Percentiles rank a stretch among this genome's conserved stretches.
phyloP scores from a whole-genome alignment of 2,888 invertebrate species.

The Euclidia mi region DNA sequence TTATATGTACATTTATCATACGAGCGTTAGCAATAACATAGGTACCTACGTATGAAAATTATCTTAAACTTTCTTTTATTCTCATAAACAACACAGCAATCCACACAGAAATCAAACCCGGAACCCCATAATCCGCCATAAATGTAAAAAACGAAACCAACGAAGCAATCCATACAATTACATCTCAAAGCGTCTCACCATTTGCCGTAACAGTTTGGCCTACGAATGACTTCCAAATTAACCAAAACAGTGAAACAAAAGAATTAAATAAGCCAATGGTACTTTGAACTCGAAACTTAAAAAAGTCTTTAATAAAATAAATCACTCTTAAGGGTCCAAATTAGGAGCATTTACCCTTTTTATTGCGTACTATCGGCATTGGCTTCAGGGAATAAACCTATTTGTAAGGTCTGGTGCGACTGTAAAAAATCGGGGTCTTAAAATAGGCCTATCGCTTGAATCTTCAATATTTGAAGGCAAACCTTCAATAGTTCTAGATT shows the following conservation, averaged over 20 bases:
- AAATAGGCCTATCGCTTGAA: constrained; percentile 40
- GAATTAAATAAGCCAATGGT: constrained; percentile 36
- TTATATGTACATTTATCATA: too few relatives aligned
- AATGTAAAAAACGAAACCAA: too few relatives aligned
- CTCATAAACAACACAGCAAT: too few relatives aligned
- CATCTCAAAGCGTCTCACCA: too few relatives aligned
- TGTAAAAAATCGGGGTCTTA: constrained; percentile 43
- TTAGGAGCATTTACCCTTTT: constrained; percentile 58
- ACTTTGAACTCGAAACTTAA: constrained; percentile 24
- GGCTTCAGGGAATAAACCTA: constrained; percentile 36
- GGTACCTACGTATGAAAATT: too few relatives aligned
- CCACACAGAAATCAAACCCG: too few relatives aligned
- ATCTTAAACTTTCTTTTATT: too few relatives aligned
- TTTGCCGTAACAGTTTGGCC: too few relatives aligned
- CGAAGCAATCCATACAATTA: too few relatives aligned
- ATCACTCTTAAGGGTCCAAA: constrained; percentile 50
- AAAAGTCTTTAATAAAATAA: constrained; percentile 51
- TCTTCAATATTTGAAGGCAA: constrained; percentile 32
- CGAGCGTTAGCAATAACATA: too few relatives aligned
- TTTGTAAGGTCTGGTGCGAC: constrained; percentile 51
- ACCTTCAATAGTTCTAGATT: constrained; percentile 20
- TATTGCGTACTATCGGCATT: constrained; percentile 50
- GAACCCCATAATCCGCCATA: too few relatives aligned
- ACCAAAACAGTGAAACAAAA: constrained; percentile 14
- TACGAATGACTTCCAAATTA: constrained; percentile 12